Conservation (phyloP, 2,888 invertebrate species). For the Drosophila siamana region DNA sequence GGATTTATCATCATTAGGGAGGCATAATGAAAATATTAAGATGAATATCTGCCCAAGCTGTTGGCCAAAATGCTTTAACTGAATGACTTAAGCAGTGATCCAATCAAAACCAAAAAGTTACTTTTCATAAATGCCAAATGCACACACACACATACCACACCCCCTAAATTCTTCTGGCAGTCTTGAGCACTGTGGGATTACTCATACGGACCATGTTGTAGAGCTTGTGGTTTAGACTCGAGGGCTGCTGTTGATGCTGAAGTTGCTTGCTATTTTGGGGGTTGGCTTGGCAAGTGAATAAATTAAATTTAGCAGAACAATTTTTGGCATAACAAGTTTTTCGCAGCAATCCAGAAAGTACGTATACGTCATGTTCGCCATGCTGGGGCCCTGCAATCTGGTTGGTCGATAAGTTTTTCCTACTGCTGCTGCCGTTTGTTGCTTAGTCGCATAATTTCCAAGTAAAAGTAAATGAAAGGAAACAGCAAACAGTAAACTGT, state of each 20-base stretch:
- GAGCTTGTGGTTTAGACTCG: constrained; percentile 43
- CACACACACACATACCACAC: constrained; percentile 9
- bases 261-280: constrained; percentile 43
- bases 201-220: constrained; percentile 54
- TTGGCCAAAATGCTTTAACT: constrained; percentile 20
- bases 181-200: constrained; percentile 26
- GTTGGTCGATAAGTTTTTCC: constrained; percentile 36
- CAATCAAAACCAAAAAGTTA: constrained; percentile 37
- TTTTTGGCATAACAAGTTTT: constrained; percentile 51
- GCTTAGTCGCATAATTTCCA: constrained; percentile 38
- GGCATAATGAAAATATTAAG: constrained; percentile 24
- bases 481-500: constrained; percentile 32
- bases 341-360: constrained; percentile 26
- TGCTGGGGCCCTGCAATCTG: constrained; percentile 21
- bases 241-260: constrained; percentile 34
- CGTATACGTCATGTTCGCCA: constrained; percentile 45
- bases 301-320: constrained; percentile 61
- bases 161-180: background rate
- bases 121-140: constrained; percentile 48
- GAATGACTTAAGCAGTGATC: constrained; percentile 37
- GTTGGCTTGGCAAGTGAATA: constrained; percentile 53
- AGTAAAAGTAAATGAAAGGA: constrained; percentile 46
- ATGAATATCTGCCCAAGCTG: constrained; percentile 30
- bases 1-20: constrained; percentile 39
- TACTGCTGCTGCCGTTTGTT: constrained; percentile 6